Evolutionary conservation across 1,140 invertebrate species (phyloP).

Genomic region (Drosophila yakuba): DNA sequence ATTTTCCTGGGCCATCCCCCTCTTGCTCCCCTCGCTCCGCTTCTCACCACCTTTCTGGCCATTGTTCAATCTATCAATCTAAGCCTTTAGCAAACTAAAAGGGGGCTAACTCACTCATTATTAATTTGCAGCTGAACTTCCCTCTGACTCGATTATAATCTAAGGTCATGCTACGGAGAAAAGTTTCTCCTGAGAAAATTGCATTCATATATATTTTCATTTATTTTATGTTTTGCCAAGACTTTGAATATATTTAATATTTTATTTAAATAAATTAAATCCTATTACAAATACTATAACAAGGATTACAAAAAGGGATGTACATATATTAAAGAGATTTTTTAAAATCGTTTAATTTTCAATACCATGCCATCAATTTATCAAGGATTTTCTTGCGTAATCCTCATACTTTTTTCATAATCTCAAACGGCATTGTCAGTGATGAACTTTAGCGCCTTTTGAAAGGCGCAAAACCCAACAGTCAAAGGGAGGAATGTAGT

Average conservation of each 20-base stretch:
- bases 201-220: background rate
- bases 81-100: conserved; percentile 12
- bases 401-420: background rate
- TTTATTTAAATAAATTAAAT: background rate
- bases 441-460: background rate
- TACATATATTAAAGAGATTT: background rate
- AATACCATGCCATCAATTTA: no score
- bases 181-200: background rate
- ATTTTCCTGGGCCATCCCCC: conserved; percentile 2
- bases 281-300: no score
- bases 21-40: accelerated
- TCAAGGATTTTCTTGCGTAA: background rate
- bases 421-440: background rate
- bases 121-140: conserved; percentile 18
- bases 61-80: conserved; percentile 46
- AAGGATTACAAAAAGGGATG: no score
- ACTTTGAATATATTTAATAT: background rate
- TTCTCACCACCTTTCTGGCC: background rate
- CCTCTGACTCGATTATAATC: conserved; percentile 7
- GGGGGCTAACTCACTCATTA: conserved; percentile 27
- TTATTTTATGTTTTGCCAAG: background rate
- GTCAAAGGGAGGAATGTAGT: background rate
- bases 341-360: background rate
- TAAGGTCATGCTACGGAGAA: background rate
- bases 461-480: background rate